Evolutionary conservation across 2,113 vertebrate genomes (phyloP).

Genomic region (Gallinago jamesoni): DNA sequence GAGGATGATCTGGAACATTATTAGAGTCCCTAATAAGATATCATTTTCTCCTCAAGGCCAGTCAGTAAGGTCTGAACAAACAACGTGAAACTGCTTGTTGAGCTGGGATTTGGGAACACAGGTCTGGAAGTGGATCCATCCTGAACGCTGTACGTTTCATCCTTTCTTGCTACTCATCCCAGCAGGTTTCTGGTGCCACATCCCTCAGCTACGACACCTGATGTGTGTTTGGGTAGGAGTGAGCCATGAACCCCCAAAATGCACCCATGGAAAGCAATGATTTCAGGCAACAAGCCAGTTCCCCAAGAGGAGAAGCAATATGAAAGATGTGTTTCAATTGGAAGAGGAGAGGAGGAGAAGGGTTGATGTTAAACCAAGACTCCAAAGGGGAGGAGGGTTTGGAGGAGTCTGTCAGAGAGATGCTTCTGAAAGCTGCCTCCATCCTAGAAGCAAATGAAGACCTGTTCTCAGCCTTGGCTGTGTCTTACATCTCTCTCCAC

Average conservation of each 20-base stretch:
- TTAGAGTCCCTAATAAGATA: slow-evolving; percentile 55
- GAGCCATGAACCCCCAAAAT: not conserved
- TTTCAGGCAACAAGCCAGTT: rapidly evolving
- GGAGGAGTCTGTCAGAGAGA: not conserved
- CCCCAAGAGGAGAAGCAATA: not conserved
- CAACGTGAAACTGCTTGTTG: not conserved
- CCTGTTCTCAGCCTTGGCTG: not conserved
- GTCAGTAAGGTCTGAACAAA: slow-evolving; percentile 21
- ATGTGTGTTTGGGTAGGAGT: rapidly evolving
- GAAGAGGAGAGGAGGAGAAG: not conserved
- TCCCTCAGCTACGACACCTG: too few relatives aligned
- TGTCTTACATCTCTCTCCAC: not conserved
- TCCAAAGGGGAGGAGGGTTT: not conserved
- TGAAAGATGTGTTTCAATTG: not conserved
- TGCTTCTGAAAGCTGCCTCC: not conserved
- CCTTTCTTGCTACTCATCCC: not conserved
- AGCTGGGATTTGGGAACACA: not conserved
- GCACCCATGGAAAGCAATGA: not conserved
- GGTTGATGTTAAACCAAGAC: not conserved
- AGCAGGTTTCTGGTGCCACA: not conserved
- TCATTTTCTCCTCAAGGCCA: slow-evolving; percentile 40
- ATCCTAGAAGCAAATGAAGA: not conserved
- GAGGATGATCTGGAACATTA: slow-evolving; percentile 56
- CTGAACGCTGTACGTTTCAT: rapidly evolving
- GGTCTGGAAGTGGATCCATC: not conserved